Evolutionary conservation across 2,888 invertebrate genomes (phyloP), one percentile per base, ranked within the genome.

Genomic region (Aphrophora alni): DNA sequence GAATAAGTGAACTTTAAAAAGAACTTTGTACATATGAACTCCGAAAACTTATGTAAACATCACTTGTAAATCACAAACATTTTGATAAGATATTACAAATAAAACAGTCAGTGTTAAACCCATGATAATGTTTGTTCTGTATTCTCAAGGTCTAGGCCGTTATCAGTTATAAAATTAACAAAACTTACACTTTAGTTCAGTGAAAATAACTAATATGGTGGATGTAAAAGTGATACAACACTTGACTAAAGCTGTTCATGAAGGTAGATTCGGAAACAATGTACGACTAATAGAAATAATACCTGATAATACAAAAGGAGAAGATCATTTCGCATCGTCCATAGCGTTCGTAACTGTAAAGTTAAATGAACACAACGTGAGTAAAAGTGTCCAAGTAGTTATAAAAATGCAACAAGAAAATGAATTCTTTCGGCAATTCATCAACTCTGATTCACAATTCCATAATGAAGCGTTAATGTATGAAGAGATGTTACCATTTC

Each of bases 401-500:
- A 73, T 81, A 12, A 81, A 81, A 28, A 68, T 78, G 33, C 70
- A 81, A 33, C 27, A 70, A 59, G 51, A 27, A 24, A 25, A 75
- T n/a, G 28, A 51, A 51, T 38, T 28, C 5, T 27, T 78, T 10
- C 73, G 51, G 38, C 72, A 76, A 44, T 71, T 28, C 38, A 24
- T 78, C 8, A 38, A 38, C n/a, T 26, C 75, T 0, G 26, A 27
- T 17, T 21, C 33, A 17, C 75, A 72, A 24, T 81, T 81, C 38
- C 25, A 76, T 25, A 81, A 81, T 26, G 81, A 81, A 38, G 73
- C 76, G 10, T 24, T 76, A 12, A 68, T 81, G 73, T 81, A 79
- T 68, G 59, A 38, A 14, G 33, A 76, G 38, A 14, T 81, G 17
- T 28, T 79, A 21, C 81, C 81, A 25, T 75, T 79, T n/a, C 7